Evolutionary conservation across 1,140 invertebrate genomes (phyloP), one percentile per base, ranked within the genome.

Genomic region (Venustaconcha ellipsiformis): DNA sequence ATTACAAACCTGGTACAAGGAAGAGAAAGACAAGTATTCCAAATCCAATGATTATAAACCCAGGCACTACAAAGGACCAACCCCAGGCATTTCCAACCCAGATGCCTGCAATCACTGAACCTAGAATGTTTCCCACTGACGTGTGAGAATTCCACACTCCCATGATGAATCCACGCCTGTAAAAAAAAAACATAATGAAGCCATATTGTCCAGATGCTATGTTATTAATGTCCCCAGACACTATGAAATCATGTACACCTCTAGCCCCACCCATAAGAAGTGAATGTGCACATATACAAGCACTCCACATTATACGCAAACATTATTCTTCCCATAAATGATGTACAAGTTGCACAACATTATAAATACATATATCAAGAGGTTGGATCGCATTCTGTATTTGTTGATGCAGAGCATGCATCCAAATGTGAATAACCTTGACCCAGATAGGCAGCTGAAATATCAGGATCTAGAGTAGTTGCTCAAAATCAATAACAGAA

Each of bases 101-200:
- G 59, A 92, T 86, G 0, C 94, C 95, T 14, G 97, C 96, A 72
- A 99, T 94, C 8, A 97, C 66, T 17, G 91, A 89, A 18, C 92
- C 97, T 93, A 98, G 86, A 86, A 99, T 98, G 89, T 99, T 99
- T 55, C 97, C 97, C 15, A 99, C 92, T 0, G 96, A 97, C 0
- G 97, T 98, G 83, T 99, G 97, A 1, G 97, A 97, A 90, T 99
- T 99, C 93, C 93, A 99, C 17, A 99, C 92, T 17, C 97, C 97
- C 90, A 99, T 98, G 79, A 99, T 97, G 13, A 99, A 90, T 26
- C 97, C 97, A 87, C 90, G 83, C 72, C 90, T 90, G 82, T 57
- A 82, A 81, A 66, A 73, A 70, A 13, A 63, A 20, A 70, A 18
- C 26, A 69, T 12, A 18, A 69, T 57, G 55, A 69, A 57, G 18